Evolutionary conservation across 2,113 vertebrate species (phyloP).

Genomic region (Galeopterus variegatus): DNA sequence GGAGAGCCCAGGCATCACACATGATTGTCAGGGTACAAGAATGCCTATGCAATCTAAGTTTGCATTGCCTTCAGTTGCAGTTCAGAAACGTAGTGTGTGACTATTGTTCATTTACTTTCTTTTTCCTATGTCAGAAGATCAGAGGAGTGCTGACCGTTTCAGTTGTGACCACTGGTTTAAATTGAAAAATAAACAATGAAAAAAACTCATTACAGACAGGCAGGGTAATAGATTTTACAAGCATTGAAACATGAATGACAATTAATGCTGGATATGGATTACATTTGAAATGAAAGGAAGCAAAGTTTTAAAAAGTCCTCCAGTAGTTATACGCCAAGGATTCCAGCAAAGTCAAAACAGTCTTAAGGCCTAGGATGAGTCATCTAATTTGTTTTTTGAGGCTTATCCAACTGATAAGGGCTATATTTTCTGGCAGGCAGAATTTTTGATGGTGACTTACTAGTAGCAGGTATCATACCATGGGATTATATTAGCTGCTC

Average conservation of each 20-base stretch:
- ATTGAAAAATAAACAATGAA: neutral
- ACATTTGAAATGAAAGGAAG: constrained; percentile 35
- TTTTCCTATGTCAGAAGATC: constrained; percentile 12
- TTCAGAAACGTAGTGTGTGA: neutral
- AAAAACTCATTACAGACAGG: neutral
- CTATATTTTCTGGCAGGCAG: neutral
- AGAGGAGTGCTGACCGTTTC: neutral
- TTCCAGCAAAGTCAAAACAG: constrained; percentile 59
- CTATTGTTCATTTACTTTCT: neutral
- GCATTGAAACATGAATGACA: neutral
- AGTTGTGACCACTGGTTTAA: neutral
- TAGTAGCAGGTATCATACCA: neutral
- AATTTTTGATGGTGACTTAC: neutral
- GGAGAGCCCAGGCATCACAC: neutral
- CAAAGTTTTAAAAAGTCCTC: neutral
- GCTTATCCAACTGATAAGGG: neutral
- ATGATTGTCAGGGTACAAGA: neutral
- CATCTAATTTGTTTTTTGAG: neutral
- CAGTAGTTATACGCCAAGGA: neutral
- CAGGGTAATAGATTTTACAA: neutral
- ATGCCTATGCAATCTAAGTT: neutral
- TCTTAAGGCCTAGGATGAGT: neutral
- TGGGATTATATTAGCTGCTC: neutral
- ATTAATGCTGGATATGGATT: neutral
- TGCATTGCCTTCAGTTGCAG: neutral